Conservation (phyloP, 2,888 invertebrate genomes). For the Rutpela maculata region DNA sequence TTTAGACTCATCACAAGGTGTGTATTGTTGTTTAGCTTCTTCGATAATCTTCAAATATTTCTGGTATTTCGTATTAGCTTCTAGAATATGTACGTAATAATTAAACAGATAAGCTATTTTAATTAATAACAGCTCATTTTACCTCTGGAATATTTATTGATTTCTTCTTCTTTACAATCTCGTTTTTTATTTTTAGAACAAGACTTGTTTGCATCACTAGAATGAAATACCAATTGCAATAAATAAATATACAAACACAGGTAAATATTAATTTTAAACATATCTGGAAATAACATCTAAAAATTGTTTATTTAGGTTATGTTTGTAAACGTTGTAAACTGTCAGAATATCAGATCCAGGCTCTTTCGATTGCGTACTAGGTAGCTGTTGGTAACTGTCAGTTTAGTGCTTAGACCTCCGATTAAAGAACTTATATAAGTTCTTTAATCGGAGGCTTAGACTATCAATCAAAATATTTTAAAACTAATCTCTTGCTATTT, state of each 20-base stretch:
- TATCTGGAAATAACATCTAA: slow-evolving; percentile 3
- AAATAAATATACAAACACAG: slow-evolving; percentile 19
- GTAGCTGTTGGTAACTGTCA: neutral
- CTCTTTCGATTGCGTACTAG: neutral
- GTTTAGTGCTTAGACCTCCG: too few relatives aligned
- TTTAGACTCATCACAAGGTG: slow-evolving; percentile 77
- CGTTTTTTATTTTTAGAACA: slow-evolving; percentile 59
- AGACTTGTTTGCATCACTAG: slow-evolving; percentile 54
- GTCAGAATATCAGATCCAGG: too few relatives aligned
- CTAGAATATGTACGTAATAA: slow-evolving; percentile 69
- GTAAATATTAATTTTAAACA: slow-evolving; percentile 29
- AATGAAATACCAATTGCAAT: slow-evolving; percentile 17
- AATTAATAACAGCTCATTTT: slow-evolving; percentile 42
- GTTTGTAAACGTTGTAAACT: too few relatives aligned
- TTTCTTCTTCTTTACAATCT: slow-evolving; percentile 57
- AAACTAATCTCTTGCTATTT: too few relatives aligned
- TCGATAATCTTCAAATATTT: slow-evolving; percentile 74
- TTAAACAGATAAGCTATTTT: slow-evolving; percentile 31
- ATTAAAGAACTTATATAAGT: too few relatives aligned
- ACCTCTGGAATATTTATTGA: slow-evolving; percentile 70
- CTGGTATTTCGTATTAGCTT: slow-evolving; percentile 73
- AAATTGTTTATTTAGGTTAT: slow-evolving; percentile 47
- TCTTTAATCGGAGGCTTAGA: too few relatives aligned
- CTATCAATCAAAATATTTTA: too few relatives aligned
- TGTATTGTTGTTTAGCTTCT: slow-evolving; percentile 75